Conservation (phyloP, 2,113 vertebrate genomes). For the Pheucticus melanocephalus region DNA sequence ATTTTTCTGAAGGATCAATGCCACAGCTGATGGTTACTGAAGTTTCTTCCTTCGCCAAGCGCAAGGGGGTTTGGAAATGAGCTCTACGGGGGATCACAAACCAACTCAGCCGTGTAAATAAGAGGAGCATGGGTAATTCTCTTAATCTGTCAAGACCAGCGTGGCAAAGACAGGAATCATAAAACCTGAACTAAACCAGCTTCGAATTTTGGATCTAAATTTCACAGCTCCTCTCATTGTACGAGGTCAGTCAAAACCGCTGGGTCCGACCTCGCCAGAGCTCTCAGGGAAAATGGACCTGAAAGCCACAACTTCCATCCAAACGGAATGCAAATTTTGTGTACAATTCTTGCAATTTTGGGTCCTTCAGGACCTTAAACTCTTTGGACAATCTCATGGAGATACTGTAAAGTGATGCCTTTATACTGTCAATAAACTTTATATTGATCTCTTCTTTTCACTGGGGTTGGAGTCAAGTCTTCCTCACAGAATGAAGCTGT, state of each 20-base stretch:
- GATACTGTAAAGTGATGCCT: neutral
- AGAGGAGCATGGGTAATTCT: slow-evolving; percentile 51
- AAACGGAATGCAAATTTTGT: neutral
- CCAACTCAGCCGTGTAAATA: slow-evolving; percentile 46
- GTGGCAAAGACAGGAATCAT: slow-evolving; percentile 21
- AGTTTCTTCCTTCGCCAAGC: slow-evolving; percentile 39
- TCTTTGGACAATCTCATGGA: neutral
- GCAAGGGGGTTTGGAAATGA: slow-evolving; percentile 24
- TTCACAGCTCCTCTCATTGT: neutral
- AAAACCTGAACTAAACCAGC: slow-evolving; percentile 39
- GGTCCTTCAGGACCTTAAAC: neutral
- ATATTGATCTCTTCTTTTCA: neutral
- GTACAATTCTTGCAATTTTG: neutral
- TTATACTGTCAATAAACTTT: neutral
- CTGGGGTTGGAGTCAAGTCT: neutral
- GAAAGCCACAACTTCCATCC: neutral
- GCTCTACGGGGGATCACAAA: slow-evolving; percentile 33
- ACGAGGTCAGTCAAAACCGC: neutral
- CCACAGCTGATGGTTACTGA: slow-evolving; percentile 64
- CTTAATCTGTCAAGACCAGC: slow-evolving; percentile 47
- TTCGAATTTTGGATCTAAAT: neutral
- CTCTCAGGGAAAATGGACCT: neutral
- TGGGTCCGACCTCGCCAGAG: neutral
- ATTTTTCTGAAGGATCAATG: slow-evolving; percentile 67
- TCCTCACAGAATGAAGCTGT: neutral